Evolutionary conservation across 2,888 invertebrate genomes (phyloP).

Genomic region (Xestia ashworthii): DNA sequence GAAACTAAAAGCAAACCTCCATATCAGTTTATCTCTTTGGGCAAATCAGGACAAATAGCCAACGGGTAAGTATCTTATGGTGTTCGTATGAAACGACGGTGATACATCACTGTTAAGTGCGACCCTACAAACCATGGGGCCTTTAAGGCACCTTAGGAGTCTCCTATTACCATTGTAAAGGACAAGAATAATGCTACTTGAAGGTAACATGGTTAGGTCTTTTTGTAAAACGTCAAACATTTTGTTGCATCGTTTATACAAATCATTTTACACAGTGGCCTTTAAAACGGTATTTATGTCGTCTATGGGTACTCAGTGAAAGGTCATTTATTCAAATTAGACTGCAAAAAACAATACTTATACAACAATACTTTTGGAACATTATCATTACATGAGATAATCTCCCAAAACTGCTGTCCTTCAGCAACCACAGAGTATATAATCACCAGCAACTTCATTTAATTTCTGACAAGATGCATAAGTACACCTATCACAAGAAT

Average conservation of each 20-base stretch:
- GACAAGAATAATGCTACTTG: slow-evolving; percentile 35
- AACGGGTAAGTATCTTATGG: slow-evolving; percentile 54
- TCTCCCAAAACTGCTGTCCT: too few species aligned
- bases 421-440: too few species aligned
- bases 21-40: slow-evolving; percentile 50
- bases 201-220: neutral
- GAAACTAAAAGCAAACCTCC: slow-evolving; percentile 39
- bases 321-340: neutral
- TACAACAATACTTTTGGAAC: too few species aligned
- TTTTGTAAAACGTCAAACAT: neutral
- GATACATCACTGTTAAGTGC: slow-evolving; percentile 50
- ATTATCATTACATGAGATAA: too few species aligned
- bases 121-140: slow-evolving; percentile 27
- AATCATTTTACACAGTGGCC: neutral
- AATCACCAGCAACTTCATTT: too few species aligned
- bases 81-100: slow-evolving; percentile 52
- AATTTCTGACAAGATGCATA: too few species aligned
- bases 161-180: slow-evolving; percentile 37
- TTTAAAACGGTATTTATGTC: neutral
- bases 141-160: slow-evolving; percentile 39
- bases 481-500: too few species aligned
- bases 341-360: too few species aligned
- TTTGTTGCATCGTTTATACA: neutral
- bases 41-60: slow-evolving; percentile 55
- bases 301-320: neutral